These are phyloP conservation scores for Denticeps clupeoides DNA, from an alignment of 2,797 vertebrate genomes.

Conservation along the genomic window DNA sequence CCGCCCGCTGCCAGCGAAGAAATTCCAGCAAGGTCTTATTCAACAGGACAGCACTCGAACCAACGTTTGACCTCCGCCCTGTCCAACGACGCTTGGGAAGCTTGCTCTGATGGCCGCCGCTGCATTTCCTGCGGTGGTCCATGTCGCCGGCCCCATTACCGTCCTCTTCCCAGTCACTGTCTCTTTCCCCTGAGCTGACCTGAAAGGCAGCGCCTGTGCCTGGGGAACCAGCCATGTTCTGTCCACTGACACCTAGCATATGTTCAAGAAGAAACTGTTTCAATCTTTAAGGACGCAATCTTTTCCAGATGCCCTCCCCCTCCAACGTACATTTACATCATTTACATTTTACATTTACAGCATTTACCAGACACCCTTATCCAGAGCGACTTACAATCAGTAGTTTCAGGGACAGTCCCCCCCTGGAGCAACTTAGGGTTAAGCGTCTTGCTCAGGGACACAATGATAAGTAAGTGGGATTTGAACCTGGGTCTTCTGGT, in stretches of 20 bases:
- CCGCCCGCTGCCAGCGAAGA: slow-evolving; percentile 52
- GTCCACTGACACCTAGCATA: slow-evolving; percentile 65
- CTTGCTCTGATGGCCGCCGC: slow-evolving; percentile 48
- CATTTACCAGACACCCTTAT: too few species aligned
- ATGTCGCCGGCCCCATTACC: slow-evolving; percentile 12
- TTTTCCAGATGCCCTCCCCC: too few species aligned
- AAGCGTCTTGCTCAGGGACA: too few species aligned
- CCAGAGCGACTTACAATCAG: too few species aligned
- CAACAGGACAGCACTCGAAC: slow-evolving; percentile 29
- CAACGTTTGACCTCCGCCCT: slow-evolving; percentile 25
- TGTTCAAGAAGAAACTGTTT: too few species aligned
- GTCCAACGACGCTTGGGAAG: slow-evolving; percentile 54
- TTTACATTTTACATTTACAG: too few species aligned
- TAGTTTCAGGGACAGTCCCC: too few species aligned
- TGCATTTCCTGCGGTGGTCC: background rate
- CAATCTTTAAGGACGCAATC: too few species aligned
- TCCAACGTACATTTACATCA: too few species aligned
- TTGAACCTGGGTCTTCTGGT: too few species aligned
- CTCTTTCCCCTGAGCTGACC: slow-evolving; percentile 28
- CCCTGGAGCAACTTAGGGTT: too few species aligned
- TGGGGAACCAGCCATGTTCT: slow-evolving; percentile 49
- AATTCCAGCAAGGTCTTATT: slow-evolving; percentile 62
- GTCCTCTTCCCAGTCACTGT: slow-evolving; percentile 25
- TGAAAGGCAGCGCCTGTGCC: slow-evolving; percentile 40
- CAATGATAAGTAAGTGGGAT: too few species aligned